Conservation (phyloP, 2,797 vertebrate genomes). For the Sciurus vulgaris region DNA sequence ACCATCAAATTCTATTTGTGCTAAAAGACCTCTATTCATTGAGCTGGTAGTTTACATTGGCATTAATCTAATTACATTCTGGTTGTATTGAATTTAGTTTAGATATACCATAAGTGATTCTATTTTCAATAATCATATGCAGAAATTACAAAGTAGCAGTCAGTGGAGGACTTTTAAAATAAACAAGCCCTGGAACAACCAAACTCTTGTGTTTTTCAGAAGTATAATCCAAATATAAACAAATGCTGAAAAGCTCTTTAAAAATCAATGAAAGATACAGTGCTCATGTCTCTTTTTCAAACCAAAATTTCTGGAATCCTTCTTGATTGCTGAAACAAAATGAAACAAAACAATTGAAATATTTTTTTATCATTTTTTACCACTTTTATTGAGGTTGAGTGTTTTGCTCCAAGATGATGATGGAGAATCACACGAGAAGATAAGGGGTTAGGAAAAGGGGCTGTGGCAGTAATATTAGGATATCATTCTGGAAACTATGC, state of each 20-base stretch:
- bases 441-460: not conserved
- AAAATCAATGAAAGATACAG: constrained; percentile 50
- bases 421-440: not conserved
- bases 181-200: constrained; percentile 71
- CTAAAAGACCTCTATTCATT: constrained; percentile 74
- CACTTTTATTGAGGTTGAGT: not conserved
- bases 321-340: constrained; percentile 45
- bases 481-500: not conserved
- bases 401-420: not conserved
- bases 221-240: constrained; percentile 74
- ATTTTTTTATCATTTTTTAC: not conserved
- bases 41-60: constrained; percentile 69
- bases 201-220: constrained; percentile 73
- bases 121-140: constrained; percentile 76
- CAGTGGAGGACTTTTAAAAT: constrained; percentile 63
- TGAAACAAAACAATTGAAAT: not conserved
- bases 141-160: constrained; percentile 74
- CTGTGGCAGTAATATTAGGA: not conserved
- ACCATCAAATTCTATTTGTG: not conserved
- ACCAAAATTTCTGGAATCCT: not conserved
- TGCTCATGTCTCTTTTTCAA: constrained; percentile 20
- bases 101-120: constrained; percentile 73
- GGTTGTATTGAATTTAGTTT: constrained; percentile 82
- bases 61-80: constrained; percentile 76
- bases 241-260: constrained; percentile 53